Base-by-base conservation (phyloP, 2,888 invertebrate genomes). In the Coleophora flavipennella region DNA sequence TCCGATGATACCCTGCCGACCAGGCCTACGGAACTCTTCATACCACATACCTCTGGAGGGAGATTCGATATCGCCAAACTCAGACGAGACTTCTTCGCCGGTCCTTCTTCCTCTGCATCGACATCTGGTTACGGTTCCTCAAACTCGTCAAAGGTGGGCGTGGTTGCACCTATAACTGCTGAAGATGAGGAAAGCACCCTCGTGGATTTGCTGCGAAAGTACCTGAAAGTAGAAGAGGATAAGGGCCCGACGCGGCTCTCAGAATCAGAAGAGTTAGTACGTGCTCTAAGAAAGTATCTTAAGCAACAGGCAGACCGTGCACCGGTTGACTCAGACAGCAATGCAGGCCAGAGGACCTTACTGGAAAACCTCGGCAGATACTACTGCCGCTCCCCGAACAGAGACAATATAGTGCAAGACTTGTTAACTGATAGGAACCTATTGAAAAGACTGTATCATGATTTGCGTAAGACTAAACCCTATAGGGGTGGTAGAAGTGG, bases 361-460 rank as follows among this genome's bases (percentile, higher is more conserved):
- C 70, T 89, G 41, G 91, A 92, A 51, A 91, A 90, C 7, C 74
- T 92, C 11, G 86, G 89, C 50, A 83, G 91, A 46, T 90, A 91
- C 58, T 91, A 90, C 61, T 85, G 88, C 47, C 87, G 89, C 50
- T 87, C 89, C 10, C 79, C 88, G 0, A 90, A 88, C 55, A 84
- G 90, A 41, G 90, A 92, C 47, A 87, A 86, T 64, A 89, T 92
- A 41, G 90, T 92, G 51, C 90, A 90, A 38, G 90, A 91, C 55
- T 81, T 93, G 37, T 72, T 93, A 38, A 91, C 91, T 8, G 91
- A 94, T 65, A 86, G 92, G 53, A 90, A 89, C 57, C 81, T 92
- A 20, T 75, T 94, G 38, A 92, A 91, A 66, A 91, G 88, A 64
- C 76, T 92, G 26, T 91, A 92, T 60, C 90, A 91, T 61, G 91